Conservation (phyloP, 1,140 invertebrate species). For the Geopemphigus sp. region DNA sequence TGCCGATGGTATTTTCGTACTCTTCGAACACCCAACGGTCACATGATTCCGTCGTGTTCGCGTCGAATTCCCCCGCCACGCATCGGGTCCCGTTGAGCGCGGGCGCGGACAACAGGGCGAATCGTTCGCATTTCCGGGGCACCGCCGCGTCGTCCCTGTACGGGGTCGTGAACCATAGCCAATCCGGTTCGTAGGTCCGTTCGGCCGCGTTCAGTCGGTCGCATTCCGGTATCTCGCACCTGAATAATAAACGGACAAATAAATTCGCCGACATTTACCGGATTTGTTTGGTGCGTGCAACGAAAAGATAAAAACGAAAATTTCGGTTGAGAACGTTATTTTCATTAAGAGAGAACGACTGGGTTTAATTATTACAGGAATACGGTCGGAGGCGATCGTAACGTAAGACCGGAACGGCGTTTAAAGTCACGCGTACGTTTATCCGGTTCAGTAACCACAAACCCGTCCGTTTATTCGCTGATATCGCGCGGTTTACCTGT, state of each 20-base stretch:
- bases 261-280: too few species aligned
- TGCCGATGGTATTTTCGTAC: slow-evolving; percentile 61
- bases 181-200: slow-evolving; percentile 1
- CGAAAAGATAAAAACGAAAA: too few species aligned
- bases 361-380: too few species aligned
- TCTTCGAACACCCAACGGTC: slow-evolving; percentile 58
- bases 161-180: slow-evolving; percentile 11
- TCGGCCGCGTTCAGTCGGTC: neutral
- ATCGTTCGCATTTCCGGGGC: slow-evolving; percentile 42
- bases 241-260: neutral
- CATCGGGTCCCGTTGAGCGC: slow-evolving; percentile 53
- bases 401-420: too few species aligned
- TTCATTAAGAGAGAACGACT: too few species aligned
- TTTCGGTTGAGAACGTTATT: too few species aligned
- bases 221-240: slow-evolving; percentile 35
- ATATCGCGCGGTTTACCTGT: slow-evolving; percentile 8
- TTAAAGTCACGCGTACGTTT: too few species aligned
- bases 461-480: too few species aligned
- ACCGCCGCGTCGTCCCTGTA: neutral
- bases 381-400: too few species aligned
- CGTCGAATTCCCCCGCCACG: neutral
- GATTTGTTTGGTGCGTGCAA: too few species aligned
- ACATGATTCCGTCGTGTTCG: neutral
- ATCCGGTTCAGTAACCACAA: too few species aligned
- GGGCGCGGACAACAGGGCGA: slow-evolving; percentile 54